Evolutionary conservation across 2,797 vertebrate species (phyloP), one percentile per base, ranked within the genome.

Genomic region (Austrolebias charrua): DNA sequence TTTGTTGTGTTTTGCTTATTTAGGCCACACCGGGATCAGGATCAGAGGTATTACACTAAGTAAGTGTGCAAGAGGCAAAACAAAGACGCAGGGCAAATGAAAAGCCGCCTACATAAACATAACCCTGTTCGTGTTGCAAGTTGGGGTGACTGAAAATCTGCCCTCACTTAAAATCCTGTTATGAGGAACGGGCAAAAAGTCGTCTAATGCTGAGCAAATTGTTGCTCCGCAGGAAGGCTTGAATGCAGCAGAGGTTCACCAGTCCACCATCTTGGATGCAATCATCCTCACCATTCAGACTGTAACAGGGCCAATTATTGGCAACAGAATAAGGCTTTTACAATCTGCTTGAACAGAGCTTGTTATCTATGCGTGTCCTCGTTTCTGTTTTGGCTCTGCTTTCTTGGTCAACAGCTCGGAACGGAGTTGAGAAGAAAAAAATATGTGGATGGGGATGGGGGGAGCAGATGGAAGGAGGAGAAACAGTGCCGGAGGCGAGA

Each of bases 301-400:
- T 65, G 67, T 76, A 87, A 89, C 86, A 86, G 69, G 72, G 71
- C 75, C 63, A 79, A 78, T 89, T 88, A 84, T 73, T 75, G 61
- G 61, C 62, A 70, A 69, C 48, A 80, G 78, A 82, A 81, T 63
- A 71, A 76, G 59, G 52, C 45, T 75, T 74, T 71, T 56, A 49
- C 86, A 82, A 87, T 85, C 68, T 86, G 62, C 63, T 88, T 79
- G 78, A 72, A 88, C 50, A 73, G 65, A 86, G 75, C 72, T 65
- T 57, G 59, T 85, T 87, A 85, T 85, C 60, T 73, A 42, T 73
- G 78, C 69, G 54, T 81, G 84, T 79, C 84, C 83, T 89, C 56
- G 50, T 90, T 91, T 85, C 73, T 79, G 61, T 76, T 75, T 62
- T 69, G 54, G 75, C 71, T 64, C 52, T 55, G 33, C 43, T 64